Conservation (phyloP, 2,113 vertebrate genomes). For the Phrynocephalus versicolor region DNA sequence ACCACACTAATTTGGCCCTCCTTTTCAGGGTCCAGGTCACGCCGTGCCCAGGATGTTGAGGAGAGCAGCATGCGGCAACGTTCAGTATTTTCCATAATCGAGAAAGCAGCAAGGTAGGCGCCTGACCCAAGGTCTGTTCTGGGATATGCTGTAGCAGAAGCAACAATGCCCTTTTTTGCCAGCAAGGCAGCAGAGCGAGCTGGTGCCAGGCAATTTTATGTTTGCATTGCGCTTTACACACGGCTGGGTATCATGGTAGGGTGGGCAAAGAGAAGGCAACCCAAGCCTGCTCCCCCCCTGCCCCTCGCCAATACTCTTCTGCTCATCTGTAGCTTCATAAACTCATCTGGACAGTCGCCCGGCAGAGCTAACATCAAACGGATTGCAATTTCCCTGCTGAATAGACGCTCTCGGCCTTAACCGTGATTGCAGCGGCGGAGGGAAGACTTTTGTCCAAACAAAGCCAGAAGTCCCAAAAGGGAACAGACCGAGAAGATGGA, state of each 20-base stretch:
- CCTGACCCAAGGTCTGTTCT: too few species aligned
- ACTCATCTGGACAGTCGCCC: neutral
- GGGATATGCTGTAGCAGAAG: constrained; percentile 13
- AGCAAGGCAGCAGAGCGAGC: constrained; percentile 27
- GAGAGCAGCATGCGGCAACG: too few species aligned
- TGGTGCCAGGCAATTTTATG: neutral
- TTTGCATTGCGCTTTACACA: neutral
- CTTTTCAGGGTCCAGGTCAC: neutral
- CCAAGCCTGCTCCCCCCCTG: neutral
- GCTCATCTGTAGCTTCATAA: too few species aligned
- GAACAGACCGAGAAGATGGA: fast-evolving
- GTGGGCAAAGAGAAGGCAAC: fast-evolving
- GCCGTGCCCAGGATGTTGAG: neutral
- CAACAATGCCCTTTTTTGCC: constrained; percentile 48
- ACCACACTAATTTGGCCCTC: too few species aligned
- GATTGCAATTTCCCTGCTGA: neutral
- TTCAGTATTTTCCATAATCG: too few species aligned
- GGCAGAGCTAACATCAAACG: neutral
- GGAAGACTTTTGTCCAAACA: neutral
- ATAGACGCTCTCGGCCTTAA: fast-evolving
- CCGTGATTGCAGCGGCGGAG: neutral
- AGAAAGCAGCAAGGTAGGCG: too few species aligned
- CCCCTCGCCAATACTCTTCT: fast-evolving
- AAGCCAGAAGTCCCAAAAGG: neutral
- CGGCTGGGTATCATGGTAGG: fast-evolving